Conservation (phyloP, 2,888 invertebrate species). For the Spilosoma lubricipeda region DNA sequence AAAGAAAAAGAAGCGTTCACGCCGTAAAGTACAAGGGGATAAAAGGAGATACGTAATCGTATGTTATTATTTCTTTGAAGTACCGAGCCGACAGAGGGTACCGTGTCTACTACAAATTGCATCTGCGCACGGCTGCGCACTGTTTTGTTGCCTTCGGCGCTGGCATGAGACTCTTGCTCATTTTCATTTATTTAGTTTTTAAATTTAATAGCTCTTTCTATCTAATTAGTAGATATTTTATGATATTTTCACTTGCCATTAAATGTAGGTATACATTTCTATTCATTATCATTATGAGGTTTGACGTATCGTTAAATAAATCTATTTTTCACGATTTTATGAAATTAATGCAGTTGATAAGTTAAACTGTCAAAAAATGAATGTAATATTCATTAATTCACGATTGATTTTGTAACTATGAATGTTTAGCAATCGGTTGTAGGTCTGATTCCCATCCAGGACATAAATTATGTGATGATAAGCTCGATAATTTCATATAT, state of each 20-base stretch:
- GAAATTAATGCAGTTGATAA: too few species aligned
- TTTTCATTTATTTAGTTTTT: constrained; percentile 4
- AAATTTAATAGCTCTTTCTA: not conserved
- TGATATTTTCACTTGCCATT: not conserved
- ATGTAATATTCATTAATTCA: too few species aligned
- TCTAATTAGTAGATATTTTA: not conserved
- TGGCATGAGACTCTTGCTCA: constrained; percentile 8
- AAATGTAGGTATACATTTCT: too few species aligned
- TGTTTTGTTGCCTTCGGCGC: constrained; percentile 17
- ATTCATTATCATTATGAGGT: too few species aligned
- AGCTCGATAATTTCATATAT: too few species aligned
- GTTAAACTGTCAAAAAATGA: too few species aligned
- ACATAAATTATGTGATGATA: too few species aligned
- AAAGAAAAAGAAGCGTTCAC: constrained; percentile 73
- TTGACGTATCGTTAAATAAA: not conserved
- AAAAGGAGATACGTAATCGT: constrained; percentile 70
- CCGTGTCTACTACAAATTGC: constrained; percentile 54
- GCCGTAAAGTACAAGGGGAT: constrained; percentile 72
- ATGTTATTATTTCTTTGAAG: constrained; percentile 82
- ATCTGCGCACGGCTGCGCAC: constrained; percentile 29
- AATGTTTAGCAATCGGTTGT: too few species aligned
- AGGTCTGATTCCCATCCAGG: too few species aligned
- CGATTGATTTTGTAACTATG: too few species aligned
- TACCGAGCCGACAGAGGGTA: constrained; percentile 64
- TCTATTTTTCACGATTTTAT: not conserved